Evolutionary conservation across 1,140 invertebrate genomes (phyloP), one percentile per base, ranked within the genome.

Genomic region (Platorchestia sp.): DNA sequence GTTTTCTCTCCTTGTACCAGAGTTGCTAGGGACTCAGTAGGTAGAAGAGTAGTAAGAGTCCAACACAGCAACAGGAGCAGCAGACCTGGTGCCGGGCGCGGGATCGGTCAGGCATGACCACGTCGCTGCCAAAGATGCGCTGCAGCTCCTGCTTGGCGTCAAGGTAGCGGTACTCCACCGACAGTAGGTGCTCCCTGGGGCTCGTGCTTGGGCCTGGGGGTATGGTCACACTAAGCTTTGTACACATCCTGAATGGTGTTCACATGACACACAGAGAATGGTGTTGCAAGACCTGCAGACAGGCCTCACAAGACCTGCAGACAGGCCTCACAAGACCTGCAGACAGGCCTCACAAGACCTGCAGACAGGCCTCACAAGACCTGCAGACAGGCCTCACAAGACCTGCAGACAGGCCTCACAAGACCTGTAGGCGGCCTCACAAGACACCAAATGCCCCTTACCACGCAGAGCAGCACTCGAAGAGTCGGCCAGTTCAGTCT

Each of bases 51-150:
- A 51, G 47, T 7, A 19, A 51, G 47, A 51, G 47, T 6, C 59
- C 14, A 36, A 36, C 14, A 36, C 27, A 75, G 59, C 14, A 36
- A 36, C 59, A 75, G 36, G n/a, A 75, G 59, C 14, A 36, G 59
- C 87, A 42, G 14, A 90, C 96, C 96, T 95, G 96, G 96, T 95
- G 97, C 97, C 95, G 97, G 96, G 40, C 95, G 43, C 97, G 97
- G 22, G 96, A 91, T 36, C 97, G 97, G 41, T 95, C 95, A 36
- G 75, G 16, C 45, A 14, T 41, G 7, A 96, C 87, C 51, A 96
- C 91, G 40, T 90, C 89, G 7, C 59, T 95, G 36, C 91, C 96
- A 95, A 95, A 96, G 90, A 96, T 41, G 40, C 75, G 95, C 87
- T 95, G 91, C 89, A 96, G 36, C 27, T 95, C 86, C 45, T 6